These are phyloP conservation scores for Vanacampus margaritifer DNA, from an alignment of 2,113 vertebrate species.

Conservation along the genomic window DNA sequence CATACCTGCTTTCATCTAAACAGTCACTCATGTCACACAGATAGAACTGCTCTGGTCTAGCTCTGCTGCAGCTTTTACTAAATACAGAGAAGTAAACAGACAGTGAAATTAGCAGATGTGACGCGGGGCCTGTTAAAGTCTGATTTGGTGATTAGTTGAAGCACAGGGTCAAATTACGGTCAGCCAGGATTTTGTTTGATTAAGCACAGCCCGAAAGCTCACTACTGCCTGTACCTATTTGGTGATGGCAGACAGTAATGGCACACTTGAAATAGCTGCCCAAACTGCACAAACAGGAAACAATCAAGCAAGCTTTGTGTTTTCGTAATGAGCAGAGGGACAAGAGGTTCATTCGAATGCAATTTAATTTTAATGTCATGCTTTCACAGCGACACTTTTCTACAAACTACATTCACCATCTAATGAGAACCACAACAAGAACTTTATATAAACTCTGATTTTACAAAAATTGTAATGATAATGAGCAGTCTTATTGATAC, in stretches of 20 bases:
- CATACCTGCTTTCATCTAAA: not conserved
- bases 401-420: not conserved
- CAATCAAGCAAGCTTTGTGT: not conserved
- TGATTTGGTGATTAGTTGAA: slow-evolving; percentile 7
- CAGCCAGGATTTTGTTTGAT: slow-evolving; percentile 8
- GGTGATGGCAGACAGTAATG: not conserved
- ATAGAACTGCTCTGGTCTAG: not conserved
- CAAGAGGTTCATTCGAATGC: not conserved
- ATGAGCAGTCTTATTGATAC: not conserved
- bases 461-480: not conserved
- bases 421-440: too few species aligned
- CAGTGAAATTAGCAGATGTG: not conserved
- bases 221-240: not conserved
- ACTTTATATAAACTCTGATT: not conserved
- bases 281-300: not conserved
- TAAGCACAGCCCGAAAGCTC: slow-evolving; percentile 4
- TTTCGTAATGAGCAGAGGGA: not conserved
- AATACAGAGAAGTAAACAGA: not conserved
- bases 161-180: slow-evolving; percentile 3
- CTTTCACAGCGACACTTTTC: not conserved
- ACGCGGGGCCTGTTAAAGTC: not conserved
- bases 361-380: not conserved
- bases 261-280: not conserved
- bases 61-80: not conserved
- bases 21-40: not conserved